These are phyloP conservation scores for Volucella zonaria DNA, from an alignment of 2,888 invertebrate genomes.

Conservation along the genomic window DNA sequence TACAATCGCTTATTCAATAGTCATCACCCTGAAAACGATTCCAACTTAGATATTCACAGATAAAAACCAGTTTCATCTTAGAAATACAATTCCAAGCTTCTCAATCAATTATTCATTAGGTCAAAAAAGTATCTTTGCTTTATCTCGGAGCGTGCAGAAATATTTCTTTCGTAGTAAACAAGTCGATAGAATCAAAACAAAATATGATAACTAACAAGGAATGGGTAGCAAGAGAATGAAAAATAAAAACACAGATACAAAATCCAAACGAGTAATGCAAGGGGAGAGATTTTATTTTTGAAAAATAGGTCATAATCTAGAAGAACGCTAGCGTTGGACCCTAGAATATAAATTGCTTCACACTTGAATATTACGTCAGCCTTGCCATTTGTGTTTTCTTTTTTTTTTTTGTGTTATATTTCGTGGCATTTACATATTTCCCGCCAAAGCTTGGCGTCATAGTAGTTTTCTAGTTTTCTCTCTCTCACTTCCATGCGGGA, in stretches of 20 bases:
- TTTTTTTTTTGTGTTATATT: not conserved
- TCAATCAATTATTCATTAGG: constrained; percentile 30
- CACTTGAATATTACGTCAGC: no score
- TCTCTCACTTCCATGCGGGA: not conserved
- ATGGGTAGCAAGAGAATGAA: not conserved
- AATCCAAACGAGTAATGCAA: no score
- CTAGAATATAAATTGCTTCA: no score
- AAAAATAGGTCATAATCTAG: constrained; percentile 3
- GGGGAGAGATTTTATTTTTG: not conserved
- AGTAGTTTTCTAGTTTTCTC: not conserved
- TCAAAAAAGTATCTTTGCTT: not conserved
- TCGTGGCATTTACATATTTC: not conserved
- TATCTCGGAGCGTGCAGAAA: constrained; percentile 6
- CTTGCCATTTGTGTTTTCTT: not conserved
- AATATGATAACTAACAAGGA: constrained; percentile 21
- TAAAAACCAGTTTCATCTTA: constrained; percentile 5
- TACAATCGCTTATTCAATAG: constrained; percentile 2
- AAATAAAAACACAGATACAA: no score
- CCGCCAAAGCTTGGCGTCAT: not conserved
- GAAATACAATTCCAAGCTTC: constrained; percentile 3
- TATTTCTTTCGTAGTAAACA: constrained; percentile 9
- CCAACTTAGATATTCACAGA: not conserved
- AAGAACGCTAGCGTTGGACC: no score
- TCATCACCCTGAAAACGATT: not conserved
- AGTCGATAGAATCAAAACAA: constrained; percentile 36